Percentiles rank a stretch among this genome's conserved stretches.
Evolutionary conservation across 2,113 vertebrate genomes (phyloP).

Genomic region (Sceloporus undulatus): DNA sequence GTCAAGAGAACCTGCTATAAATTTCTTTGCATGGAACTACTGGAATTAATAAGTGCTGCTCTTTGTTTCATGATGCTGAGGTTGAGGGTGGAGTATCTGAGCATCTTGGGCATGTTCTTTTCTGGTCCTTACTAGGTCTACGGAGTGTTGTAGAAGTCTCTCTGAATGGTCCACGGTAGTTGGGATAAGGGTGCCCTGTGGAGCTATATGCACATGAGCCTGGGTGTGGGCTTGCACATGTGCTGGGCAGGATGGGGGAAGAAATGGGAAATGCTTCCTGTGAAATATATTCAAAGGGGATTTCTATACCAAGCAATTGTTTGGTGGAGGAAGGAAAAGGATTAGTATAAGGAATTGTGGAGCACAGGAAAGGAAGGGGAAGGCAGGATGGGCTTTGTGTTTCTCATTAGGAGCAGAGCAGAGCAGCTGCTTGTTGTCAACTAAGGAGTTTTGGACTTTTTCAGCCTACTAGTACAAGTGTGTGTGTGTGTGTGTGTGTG

Average conservation of each 20-base stretch:
- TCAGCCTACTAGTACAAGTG: slow-evolving; percentile 23
- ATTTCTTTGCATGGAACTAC: not conserved
- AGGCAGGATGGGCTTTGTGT: slow-evolving; percentile 77
- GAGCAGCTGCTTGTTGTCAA: slow-evolving; percentile 66
- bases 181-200: not conserved
- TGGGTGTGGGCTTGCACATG: slow-evolving; percentile 29
- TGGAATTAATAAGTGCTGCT: not conserved
- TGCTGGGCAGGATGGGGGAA: slow-evolving; percentile 32
- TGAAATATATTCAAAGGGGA: slow-evolving; percentile 70
- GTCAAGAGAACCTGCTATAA: not conserved
- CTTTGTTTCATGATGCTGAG: not conserved
- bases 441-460: slow-evolving; percentile 54
- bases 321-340: slow-evolving; percentile 79
- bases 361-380: slow-evolving; percentile 77
- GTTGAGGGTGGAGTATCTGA: not conserved
- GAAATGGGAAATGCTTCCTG: slow-evolving; percentile 72
- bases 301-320: slow-evolving; percentile 78
- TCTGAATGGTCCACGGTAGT: not conserved
- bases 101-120: slow-evolving; percentile 13
- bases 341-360: slow-evolving; percentile 72
- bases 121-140: not conserved
- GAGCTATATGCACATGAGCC: not conserved
- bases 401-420: slow-evolving; percentile 74
- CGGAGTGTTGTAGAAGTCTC: not conserved
- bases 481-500: not conserved